These are phyloP conservation scores for Pholis gunnellus DNA, from an alignment of 2,113 vertebrate species.

Conservation along the genomic window DNA sequence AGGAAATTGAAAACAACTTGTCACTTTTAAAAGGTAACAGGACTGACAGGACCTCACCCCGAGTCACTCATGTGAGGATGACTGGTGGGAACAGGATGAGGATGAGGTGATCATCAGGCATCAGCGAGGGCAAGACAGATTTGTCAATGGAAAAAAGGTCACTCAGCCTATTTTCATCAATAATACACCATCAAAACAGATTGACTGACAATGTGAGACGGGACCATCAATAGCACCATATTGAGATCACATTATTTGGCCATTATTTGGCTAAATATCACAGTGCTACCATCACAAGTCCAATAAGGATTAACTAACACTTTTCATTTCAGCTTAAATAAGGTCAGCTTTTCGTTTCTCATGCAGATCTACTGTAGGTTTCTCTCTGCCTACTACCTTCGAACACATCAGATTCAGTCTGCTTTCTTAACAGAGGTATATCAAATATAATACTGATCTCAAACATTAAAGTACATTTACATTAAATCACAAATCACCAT, in stretches of 20 bases:
- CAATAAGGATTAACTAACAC: constrained; percentile 73
- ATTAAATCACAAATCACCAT: constrained; percentile 70
- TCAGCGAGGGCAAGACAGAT: constrained; percentile 47
- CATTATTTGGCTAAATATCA: constrained; percentile 74
- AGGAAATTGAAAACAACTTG: constrained; percentile 52
- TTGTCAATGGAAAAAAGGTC: constrained; percentile 56
- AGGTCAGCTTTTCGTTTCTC: constrained; percentile 39
- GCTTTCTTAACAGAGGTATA: constrained; percentile 39
- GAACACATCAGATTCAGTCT: constrained; percentile 61
- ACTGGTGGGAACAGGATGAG: constrained; percentile 58
- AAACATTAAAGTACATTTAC: constrained; percentile 76
- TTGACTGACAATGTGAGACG: constrained; percentile 63
- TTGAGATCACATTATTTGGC: constrained; percentile 71
- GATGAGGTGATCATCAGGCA: constrained; percentile 60
- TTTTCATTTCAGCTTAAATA: constrained; percentile 28
- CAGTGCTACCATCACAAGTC: constrained; percentile 79
- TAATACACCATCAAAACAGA: constrained; percentile 69
- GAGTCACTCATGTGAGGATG: constrained; percentile 55
- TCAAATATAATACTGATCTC: constrained; percentile 73
- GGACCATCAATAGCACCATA: constrained; percentile 73
- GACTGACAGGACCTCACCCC: constrained; percentile 53
- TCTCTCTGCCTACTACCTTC: constrained; percentile 54
- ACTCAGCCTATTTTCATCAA: constrained; percentile 67
- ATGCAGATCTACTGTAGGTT: constrained; percentile 66
- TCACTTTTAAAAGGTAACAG: constrained; percentile 49